Evolutionary conservation across 30 jellyfish, hydroid and myxozoan genomes (phyloP).

Genomic region (Pseudorhiza aurosa): DNA sequence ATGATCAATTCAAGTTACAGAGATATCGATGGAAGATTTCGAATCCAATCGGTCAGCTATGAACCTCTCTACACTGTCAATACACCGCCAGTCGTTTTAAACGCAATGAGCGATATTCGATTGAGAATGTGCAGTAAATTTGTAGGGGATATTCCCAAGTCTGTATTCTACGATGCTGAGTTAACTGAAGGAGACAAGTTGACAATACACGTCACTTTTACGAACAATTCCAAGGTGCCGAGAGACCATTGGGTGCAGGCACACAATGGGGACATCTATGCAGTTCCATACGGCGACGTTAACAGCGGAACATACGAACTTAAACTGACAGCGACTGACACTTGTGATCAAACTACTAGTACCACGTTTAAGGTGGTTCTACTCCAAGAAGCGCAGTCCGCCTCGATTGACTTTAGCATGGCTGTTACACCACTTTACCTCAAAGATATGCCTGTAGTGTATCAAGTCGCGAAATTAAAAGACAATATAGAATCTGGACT

Average conservation of each 20-base stretch:
- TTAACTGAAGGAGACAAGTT: not conserved
- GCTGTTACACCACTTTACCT: not conserved
- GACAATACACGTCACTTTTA: slow-evolving; percentile 7
- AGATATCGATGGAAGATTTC: not conserved
- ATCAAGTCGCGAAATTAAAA: not conserved
- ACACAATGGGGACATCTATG: slow-evolving; percentile 1
- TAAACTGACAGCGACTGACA: slow-evolving; percentile 66
- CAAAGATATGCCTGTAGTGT: not conserved
- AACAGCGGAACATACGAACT: slow-evolving; percentile 27
- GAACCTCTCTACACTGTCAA: slow-evolving; percentile 31
- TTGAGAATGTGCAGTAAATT: slow-evolving; percentile 10
- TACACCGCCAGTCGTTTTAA: slow-evolving; percentile 34
- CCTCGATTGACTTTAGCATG: slow-evolving; percentile 5
- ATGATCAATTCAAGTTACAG: not conserved
- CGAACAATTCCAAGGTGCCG: slow-evolving; percentile 15
- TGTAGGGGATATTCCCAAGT: slow-evolving; percentile 15
- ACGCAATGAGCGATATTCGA: not conserved
- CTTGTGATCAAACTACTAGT: slow-evolving; percentile 69
- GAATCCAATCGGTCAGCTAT: slow-evolving; percentile 3
- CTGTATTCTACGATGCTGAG: slow-evolving; percentile 43
- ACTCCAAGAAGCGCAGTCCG: not conserved
- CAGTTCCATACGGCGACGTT: slow-evolving; percentile 40
- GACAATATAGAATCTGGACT: not conserved
- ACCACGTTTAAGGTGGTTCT: slow-evolving; percentile 34
- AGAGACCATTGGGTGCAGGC: slow-evolving; percentile 37